These are phyloP conservation scores for Psilopsiagon aymara DNA, from an alignment of 2,113 vertebrate genomes.

Conservation along the genomic window DNA sequence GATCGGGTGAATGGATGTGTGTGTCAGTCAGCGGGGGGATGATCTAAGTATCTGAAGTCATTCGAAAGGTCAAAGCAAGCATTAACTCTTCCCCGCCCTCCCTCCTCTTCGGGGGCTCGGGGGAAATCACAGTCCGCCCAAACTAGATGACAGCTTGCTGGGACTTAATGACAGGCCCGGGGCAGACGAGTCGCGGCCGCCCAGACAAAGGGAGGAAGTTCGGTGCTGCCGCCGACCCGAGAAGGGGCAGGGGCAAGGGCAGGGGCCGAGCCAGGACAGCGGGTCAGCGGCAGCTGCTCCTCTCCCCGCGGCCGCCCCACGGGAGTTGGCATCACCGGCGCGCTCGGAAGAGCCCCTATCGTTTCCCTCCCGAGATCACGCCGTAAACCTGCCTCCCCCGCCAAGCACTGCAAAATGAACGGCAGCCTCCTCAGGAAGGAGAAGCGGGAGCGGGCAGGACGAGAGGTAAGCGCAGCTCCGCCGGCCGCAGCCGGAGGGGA, in stretches of 20 bases:
- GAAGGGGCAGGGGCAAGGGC: neutral
- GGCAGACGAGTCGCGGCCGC: neutral
- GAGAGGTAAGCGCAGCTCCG: neutral
- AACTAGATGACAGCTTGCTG: conserved; percentile 29
- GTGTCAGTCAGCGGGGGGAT: neutral
- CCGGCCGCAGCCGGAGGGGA: neutral
- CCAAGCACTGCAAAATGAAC: neutral
- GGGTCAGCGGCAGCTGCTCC: neutral
- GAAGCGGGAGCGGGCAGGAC: neutral
- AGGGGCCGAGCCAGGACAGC: neutral
- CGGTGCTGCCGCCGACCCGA: neutral
- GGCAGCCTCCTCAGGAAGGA: neutral
- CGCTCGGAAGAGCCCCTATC: neutral
- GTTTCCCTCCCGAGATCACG: neutral
- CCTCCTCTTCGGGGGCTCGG: neutral
- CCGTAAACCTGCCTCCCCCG: neutral
- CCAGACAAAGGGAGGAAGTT: conserved; percentile 6
- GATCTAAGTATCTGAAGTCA: neutral
- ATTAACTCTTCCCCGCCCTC: neutral
- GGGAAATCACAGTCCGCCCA: neutral
- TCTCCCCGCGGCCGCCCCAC: neutral
- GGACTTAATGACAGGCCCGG: conserved; percentile 14
- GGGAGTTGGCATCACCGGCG: neutral
- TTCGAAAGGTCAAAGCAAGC: neutral
- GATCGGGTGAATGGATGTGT: neutral